A percentile compares a stretch with the other conserved stretches of the same genome.
phyloP scores from a whole-genome alignment of 2,888 invertebrate genomes.

The Spatulosminthurus flaviceps region DNA sequence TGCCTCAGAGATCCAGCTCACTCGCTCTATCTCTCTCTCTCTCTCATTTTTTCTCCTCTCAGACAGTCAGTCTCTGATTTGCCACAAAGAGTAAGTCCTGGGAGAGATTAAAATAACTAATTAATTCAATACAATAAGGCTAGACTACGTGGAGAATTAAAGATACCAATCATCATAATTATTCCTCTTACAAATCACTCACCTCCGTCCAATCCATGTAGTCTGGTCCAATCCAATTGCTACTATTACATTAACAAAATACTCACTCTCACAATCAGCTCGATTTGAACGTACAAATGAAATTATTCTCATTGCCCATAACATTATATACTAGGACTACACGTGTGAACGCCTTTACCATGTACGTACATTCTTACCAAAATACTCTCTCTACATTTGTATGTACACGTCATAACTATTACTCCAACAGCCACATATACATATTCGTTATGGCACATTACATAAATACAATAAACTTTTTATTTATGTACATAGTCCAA shows the following conservation, averaged over 20 bases:
- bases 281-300: background rate
- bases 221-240: background rate
- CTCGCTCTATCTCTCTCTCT: slow-evolving; percentile 30
- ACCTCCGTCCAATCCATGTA: slow-evolving; percentile 42
- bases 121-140: slow-evolving; percentile 61
- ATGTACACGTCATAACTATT: too few species aligned
- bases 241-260: background rate
- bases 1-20: slow-evolving; percentile 15
- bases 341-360: background rate
- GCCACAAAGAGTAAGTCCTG: slow-evolving; percentile 15
- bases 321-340: background rate
- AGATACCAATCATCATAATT: slow-evolving; percentile 61
- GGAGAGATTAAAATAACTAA: slow-evolving; percentile 59
- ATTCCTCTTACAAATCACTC: slow-evolving; percentile 58
- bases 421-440: too few species aligned
- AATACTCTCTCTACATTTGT: too few species aligned
- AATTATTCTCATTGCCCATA: too few species aligned
- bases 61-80: background rate
- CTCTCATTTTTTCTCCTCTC: slow-evolving; percentile 24
- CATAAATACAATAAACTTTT: too few species aligned
- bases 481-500: too few species aligned
- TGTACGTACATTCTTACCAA: too few species aligned
- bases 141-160: slow-evolving; percentile 61
- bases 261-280: background rate
- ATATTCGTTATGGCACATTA: too few species aligned